Percentiles rank a stretch among this genome's conserved stretches.
Conservation (phyloP, 2,797 vertebrate genomes). For the Hafferia zeledoni region DNA sequence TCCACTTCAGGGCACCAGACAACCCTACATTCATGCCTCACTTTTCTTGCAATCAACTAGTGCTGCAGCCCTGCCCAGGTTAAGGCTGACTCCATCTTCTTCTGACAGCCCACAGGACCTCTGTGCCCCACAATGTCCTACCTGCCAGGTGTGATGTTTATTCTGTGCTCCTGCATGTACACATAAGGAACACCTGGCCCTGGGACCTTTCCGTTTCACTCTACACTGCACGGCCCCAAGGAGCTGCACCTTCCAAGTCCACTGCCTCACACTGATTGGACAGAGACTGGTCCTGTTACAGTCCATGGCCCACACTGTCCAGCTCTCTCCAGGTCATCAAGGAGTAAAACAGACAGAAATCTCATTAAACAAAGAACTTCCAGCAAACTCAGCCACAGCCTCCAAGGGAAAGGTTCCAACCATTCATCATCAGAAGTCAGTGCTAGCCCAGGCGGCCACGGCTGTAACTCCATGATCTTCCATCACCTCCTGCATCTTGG, state of each 20-base stretch:
- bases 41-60: neutral
- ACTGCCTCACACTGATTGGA: neutral
- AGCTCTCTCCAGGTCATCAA: neutral
- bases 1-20: neutral
- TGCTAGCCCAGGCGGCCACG: neutral
- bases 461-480: neutral
- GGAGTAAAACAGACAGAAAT: neutral
- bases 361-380: neutral
- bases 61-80: neutral
- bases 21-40: accelerated
- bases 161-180: accelerated
- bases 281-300: neutral
- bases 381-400: neutral
- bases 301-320: neutral
- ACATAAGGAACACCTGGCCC: accelerated
- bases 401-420: neutral
- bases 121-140: neutral
- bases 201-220: neutral
- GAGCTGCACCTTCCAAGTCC: neutral
- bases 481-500: neutral
- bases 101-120: neutral
- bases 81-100: neutral
- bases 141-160: neutral
- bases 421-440: neutral
- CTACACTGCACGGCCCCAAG: neutral